Evolutionary conservation across 92 coral and sea anemone genomes (phyloP).

Genomic region (Zoanthus sansibaricus): DNA sequence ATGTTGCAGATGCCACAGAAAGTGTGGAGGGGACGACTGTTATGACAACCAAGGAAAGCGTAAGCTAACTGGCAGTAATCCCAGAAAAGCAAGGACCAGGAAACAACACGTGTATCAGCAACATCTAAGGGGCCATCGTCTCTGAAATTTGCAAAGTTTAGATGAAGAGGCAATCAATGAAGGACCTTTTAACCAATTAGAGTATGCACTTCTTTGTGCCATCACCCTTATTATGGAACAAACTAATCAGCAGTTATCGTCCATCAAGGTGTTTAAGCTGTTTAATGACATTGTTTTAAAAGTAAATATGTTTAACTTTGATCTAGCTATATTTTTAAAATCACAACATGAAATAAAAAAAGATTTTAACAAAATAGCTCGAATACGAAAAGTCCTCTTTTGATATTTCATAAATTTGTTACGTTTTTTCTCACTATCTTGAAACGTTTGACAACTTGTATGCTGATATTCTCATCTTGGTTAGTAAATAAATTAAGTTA

Average conservation of each 20-base stretch:
- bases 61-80: slow-evolving; percentile 23
- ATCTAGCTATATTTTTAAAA: slow-evolving; percentile 18
- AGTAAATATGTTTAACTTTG: slow-evolving; percentile 28
- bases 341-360: slow-evolving; percentile 54
- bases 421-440: neutral
- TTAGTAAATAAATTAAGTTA: too few relatives aligned
- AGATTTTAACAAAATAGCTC: slow-evolving; percentile 3
- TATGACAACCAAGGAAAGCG: slow-evolving; percentile 22
- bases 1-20: slow-evolving; percentile 57
- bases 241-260: slow-evolving; percentile 43
- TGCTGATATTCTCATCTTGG: too few relatives aligned
- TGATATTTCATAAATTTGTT: neutral
- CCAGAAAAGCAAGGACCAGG: slow-evolving; percentile 57
- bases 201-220: slow-evolving; percentile 58
- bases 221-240: slow-evolving; percentile 52
- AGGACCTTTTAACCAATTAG: slow-evolving; percentile 52
- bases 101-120: slow-evolving; percentile 49
- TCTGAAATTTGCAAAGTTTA: slow-evolving; percentile 41
- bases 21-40: slow-evolving; percentile 45
- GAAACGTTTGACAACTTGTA: too few relatives aligned
- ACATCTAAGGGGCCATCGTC: slow-evolving; percentile 45
- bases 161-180: slow-evolving; percentile 39
- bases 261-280: slow-evolving; percentile 38
- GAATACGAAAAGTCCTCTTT: neutral
- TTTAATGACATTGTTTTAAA: slow-evolving; percentile 40